Percentiles rank a stretch among this genome's conserved stretches.
These are phyloP conservation scores for Arion vulgaris DNA, from an alignment of 1,140 invertebrate genomes.

Conservation along the genomic window DNA sequence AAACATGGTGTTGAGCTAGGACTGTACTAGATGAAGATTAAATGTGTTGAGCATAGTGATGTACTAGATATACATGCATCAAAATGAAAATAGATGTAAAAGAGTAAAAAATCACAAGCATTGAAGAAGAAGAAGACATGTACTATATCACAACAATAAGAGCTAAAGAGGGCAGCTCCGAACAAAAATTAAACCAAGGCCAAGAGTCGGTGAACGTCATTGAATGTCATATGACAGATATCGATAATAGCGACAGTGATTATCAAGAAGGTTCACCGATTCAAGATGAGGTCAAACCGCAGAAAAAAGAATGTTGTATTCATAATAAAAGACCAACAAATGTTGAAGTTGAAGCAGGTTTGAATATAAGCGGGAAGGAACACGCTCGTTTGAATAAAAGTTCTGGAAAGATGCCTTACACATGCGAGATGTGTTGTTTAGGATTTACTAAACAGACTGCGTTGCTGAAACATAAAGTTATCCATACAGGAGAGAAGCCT, in stretches of 20 bases:
- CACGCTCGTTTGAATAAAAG: too few relatives aligned
- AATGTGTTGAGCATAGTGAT: too few relatives aligned
- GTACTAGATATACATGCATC: too few relatives aligned
- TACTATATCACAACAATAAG: too few relatives aligned
- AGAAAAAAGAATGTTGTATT: background rate
- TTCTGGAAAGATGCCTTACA: background rate
- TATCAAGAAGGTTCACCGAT: background rate
- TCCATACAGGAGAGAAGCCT: slow-evolving; percentile 81
- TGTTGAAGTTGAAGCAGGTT: background rate
- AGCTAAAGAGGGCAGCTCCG: too few relatives aligned
- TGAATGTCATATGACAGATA: background rate
- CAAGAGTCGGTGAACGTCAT: background rate
- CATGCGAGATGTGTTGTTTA: slow-evolving; percentile 21
- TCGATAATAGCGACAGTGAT: background rate
- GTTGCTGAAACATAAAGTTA: slow-evolving; percentile 84
- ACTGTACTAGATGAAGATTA: too few relatives aligned
- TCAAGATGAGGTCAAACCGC: background rate
- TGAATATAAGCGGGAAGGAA: background rate
- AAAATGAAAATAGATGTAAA: too few relatives aligned
- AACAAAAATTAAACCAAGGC: background rate
- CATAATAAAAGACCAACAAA: background rate
- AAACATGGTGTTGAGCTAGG: too few relatives aligned
- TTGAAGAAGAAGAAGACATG: too few relatives aligned
- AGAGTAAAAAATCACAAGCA: too few relatives aligned
- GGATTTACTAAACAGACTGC: slow-evolving; percentile 72